A percentile compares a stretch with the other conserved stretches of the same genome.
Evolutionary conservation across 2,888 invertebrate genomes (phyloP).

Genomic region (Latheticus oryzae): DNA sequence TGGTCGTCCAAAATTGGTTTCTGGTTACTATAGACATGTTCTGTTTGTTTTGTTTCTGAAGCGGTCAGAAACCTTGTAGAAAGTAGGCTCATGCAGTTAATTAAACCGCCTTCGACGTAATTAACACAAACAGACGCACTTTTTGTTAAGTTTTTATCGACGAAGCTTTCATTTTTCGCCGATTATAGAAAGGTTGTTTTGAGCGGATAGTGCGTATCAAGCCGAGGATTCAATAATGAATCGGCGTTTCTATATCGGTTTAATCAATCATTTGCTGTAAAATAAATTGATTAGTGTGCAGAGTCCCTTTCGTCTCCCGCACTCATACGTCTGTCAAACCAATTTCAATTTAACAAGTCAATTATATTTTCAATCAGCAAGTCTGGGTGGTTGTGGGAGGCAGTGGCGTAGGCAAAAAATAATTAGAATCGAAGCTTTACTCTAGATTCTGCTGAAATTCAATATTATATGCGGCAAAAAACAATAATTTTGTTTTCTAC

Average conservation of each 20-base stretch:
- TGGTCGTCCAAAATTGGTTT: too few relatives aligned
- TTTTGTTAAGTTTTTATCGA: constrained; percentile 16
- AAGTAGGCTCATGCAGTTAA: constrained; percentile 34
- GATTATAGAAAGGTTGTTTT: constrained; percentile 1
- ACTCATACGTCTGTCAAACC: constrained; percentile 59
- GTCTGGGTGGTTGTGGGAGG: constrained; percentile 32
- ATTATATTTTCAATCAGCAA: constrained; percentile 61
- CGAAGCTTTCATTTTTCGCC: constrained; percentile 23
- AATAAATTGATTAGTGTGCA: constrained; percentile 64
- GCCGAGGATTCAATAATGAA: constrained; percentile 57
- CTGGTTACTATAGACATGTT: too few relatives aligned
- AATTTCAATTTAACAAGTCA: constrained; percentile 66
- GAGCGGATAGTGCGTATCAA: constrained; percentile 11
- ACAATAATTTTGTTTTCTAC: too few relatives aligned
- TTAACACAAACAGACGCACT: constrained; percentile 17
- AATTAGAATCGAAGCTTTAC: too few relatives aligned
- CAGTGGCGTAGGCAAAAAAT: constrained; percentile 33
- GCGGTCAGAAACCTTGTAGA: constrained; percentile 35
- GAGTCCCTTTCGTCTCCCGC: constrained; percentile 53
- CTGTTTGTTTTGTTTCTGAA: constrained; percentile 21
- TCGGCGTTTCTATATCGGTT: constrained; percentile 63
- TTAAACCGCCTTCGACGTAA: constrained; percentile 31
- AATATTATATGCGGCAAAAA: too few relatives aligned
- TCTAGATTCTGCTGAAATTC: too few relatives aligned
- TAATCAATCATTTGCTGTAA: constrained; percentile 63